Percentiles rank a stretch among this genome's conserved stretches.
These are phyloP conservation scores for Australoheros facetus DNA, from an alignment of 2,797 vertebrate genomes.

Conservation along the genomic window DNA sequence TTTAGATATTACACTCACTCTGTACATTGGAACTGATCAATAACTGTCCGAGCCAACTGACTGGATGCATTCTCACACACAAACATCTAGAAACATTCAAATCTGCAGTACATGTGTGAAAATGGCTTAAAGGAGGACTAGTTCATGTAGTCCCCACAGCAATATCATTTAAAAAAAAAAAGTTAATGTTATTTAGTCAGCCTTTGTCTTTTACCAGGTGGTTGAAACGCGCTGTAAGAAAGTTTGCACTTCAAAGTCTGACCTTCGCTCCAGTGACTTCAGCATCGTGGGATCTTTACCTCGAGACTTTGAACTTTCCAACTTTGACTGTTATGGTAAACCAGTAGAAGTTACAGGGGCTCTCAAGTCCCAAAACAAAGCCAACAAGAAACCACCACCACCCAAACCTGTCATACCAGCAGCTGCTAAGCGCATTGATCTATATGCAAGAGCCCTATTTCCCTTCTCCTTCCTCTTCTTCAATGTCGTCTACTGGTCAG, in stretches of 20 bases:
- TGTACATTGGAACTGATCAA: neutral
- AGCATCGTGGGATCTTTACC: constrained; percentile 98
- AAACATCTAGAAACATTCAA: neutral
- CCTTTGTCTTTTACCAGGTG: constrained; percentile 80
- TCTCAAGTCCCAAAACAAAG: constrained; percentile 90
- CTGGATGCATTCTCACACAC: neutral
- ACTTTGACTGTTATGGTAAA: constrained; percentile 98
- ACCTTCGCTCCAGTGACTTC: constrained; percentile 96
- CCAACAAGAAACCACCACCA: constrained; percentile 92
- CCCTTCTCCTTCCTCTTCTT: constrained; percentile 97
- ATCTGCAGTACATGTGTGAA: neutral
- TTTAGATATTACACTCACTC: neutral
- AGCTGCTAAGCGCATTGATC: constrained; percentile 93
- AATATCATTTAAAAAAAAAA: neutral
- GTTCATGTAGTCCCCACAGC: neutral
- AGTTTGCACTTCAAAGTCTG: constrained; percentile 97
- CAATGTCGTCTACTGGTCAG: constrained; percentile 97
- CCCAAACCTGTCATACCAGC: constrained; percentile 95
- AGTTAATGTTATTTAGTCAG: neutral
- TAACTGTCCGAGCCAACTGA: neutral
- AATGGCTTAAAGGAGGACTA: neutral
- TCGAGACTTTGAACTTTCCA: constrained; percentile 97
- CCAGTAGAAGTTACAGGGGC: constrained; percentile 92
- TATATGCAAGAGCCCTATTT: constrained; percentile 94
- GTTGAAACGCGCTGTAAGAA: constrained; percentile 97